Conservation (phyloP, 2,888 invertebrate species). For the Melieria picta region DNA sequence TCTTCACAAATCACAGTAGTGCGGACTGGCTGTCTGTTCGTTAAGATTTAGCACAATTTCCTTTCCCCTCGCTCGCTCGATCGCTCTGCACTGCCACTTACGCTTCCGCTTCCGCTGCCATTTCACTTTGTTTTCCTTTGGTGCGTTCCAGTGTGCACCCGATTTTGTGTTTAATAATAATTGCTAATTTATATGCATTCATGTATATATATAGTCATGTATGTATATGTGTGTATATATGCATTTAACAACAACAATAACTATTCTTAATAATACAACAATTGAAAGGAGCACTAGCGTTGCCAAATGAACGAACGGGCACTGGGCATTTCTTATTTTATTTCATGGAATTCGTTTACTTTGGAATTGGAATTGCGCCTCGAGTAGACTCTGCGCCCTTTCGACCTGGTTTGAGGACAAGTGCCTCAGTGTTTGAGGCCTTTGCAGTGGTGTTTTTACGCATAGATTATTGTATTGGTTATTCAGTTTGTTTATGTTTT, state of each 20-base stretch:
- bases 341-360: too few species aligned
- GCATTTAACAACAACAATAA: conserved; percentile 30
- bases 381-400: too few species aligned
- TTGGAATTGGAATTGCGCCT: too few species aligned
- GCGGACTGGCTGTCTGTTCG: too few species aligned
- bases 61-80: conserved; percentile 1
- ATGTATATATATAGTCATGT: conserved; percentile 8
- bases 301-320: conserved; percentile 11
- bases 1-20: too few species aligned
- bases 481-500: conserved; percentile 7
- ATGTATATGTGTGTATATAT: conserved; percentile 15
- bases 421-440: conserved; percentile 9
- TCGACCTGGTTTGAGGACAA: too few species aligned
- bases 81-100: background rate
- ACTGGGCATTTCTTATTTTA: too few species aligned
- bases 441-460: conserved; percentile 11
- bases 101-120: background rate
- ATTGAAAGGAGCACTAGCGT: conserved; percentile 29
- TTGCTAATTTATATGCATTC: conserved; percentile 14
- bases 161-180: background rate
- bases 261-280: conserved; percentile 33
- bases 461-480: conserved; percentile 9
- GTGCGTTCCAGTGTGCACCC: background rate
- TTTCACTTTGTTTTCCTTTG: conserved; percentile 1
- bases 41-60: too few species aligned